Base-by-base conservation (phyloP, 2,797 vertebrate species). In the Heteromormyrus szaboi region DNA sequence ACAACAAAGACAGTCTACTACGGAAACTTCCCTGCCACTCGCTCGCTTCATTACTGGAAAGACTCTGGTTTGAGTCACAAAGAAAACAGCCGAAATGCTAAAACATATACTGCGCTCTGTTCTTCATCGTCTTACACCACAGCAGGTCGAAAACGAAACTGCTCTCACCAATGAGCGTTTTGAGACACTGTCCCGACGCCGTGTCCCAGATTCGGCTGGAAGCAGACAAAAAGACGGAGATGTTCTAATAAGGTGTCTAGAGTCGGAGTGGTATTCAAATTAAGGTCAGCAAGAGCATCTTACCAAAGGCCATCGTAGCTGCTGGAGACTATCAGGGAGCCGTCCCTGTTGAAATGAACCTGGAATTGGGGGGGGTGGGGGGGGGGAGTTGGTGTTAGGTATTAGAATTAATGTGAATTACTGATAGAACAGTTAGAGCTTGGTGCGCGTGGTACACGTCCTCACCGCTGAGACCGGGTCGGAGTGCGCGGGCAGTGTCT, bases 301-400 rank as follows among this genome's bases (percentile, higher is more conserved):
- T 83, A 99, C 99, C 99, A 99, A 46, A 99, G 97, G 14, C 99
- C 99, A 53, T 99, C 99, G 3, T 99, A 99, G 95, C 99, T 99
- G 91, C 99, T 99, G 89, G 99, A 99, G 87, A 99, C 99, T 1
- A 99, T 99, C 94, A 99, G 95, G 54, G 99, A 99, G 85, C 99
- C 99, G 6, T 99, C 98, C 87, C 98, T 97, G 93, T 99, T 99
- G 93, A 99, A 99, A 92, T 99, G 99, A 91, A 99, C 99, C 99
- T 99, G 94, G 1, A 90, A 89, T 9, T 1, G 12, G 11, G 22
- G 56, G 59, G 17, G 53, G 53, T n/a, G 54, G 59, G 17, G 53
- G 53, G 33, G 33, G 33, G 33, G 33, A 33, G n/a, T 48, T n/a
- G 37, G 14, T n/a, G n/a, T 4, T 83, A 12, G 46, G 22, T 2